Evolutionary conservation across 2,888 invertebrate genomes (phyloP).

Genomic region (Eurois occulta): DNA sequence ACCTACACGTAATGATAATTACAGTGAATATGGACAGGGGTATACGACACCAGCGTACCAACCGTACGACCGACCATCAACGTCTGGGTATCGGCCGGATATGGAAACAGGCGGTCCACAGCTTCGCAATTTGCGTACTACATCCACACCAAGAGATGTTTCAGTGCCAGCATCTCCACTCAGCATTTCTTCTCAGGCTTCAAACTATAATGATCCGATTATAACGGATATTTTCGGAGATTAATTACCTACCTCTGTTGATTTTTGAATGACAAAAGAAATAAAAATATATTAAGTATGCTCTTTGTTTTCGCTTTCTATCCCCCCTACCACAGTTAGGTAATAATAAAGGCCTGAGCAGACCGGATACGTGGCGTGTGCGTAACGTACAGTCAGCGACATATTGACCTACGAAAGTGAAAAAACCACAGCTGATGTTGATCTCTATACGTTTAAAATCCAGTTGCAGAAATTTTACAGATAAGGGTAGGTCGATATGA

Average conservation of each 20-base stretch:
- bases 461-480: conserved; percentile 1
- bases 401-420: background rate
- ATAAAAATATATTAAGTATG: conserved; percentile 7
- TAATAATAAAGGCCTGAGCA: background rate
- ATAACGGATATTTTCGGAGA: conserved; percentile 57
- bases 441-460: conserved; percentile 2
- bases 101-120: conserved; percentile 48
- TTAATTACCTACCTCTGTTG: conserved; percentile 49
- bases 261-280: conserved; percentile 46
- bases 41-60: conserved; percentile 50
- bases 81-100: conserved; percentile 51
- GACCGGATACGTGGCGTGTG: background rate
- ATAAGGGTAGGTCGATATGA: conserved; percentile 30
- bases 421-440: conserved; percentile 6
- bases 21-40: conserved; percentile 59
- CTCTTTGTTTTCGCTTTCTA: conserved; percentile 8
- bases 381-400: conserved; percentile 14
- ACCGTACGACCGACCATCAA: conserved; percentile 51
- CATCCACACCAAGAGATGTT: conserved; percentile 57
- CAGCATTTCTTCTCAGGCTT: conserved; percentile 30
- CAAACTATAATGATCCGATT: conserved; percentile 57
- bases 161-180: conserved; percentile 25
- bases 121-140: conserved; percentile 28
- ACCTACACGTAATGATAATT: conserved; percentile 50
- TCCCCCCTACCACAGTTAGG: background rate